Percentiles rank a stretch among this genome's conserved stretches.
These are phyloP conservation scores for Synergus umbraculus DNA, from an alignment of 2,888 invertebrate genomes.

Conservation along the genomic window DNA sequence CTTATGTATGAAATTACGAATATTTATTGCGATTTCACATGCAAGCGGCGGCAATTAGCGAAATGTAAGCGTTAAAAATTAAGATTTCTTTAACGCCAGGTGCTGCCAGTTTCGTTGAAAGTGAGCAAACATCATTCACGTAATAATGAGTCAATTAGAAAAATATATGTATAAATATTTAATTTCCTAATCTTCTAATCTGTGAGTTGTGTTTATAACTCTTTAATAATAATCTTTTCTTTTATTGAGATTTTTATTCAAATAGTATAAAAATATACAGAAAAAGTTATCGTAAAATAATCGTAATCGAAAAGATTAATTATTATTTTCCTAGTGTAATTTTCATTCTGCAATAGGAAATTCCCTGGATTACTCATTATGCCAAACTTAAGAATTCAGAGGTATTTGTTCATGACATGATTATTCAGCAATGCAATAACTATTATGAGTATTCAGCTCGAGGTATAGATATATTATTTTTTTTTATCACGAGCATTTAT, in stretches of 20 bases:
- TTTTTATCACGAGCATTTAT: background rate
- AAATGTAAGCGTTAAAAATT: conserved; percentile 59
- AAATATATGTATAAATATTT: conserved; percentile 48
- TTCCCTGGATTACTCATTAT: conserved; percentile 13
- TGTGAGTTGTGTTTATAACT: background rate
- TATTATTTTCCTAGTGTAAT: background rate
- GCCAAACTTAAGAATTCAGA: conserved; percentile 20
- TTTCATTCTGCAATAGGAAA: background rate
- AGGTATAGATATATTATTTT: conserved; percentile 1
- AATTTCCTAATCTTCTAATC: conserved; percentile 52
- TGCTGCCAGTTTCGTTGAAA: conserved; percentile 60
- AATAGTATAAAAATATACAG: background rate
- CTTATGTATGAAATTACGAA: conserved; percentile 62
- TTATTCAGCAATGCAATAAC: conserved; percentile 21
- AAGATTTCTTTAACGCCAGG: conserved; percentile 60
- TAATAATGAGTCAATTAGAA: conserved; percentile 62
- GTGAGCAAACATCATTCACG: conserved; percentile 55
- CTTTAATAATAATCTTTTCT: background rate
- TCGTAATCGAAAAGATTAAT: background rate
- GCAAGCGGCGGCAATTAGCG: conserved; percentile 68
- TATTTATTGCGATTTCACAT: conserved; percentile 68
- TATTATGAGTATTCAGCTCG: conserved; percentile 22
- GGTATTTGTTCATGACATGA: conserved; percentile 37
- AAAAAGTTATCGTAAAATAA: too few species aligned
- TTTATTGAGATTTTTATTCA: background rate